phyloP scores from a whole-genome alignment of 2,888 invertebrate genomes.

The Operophtera brumata region DNA sequence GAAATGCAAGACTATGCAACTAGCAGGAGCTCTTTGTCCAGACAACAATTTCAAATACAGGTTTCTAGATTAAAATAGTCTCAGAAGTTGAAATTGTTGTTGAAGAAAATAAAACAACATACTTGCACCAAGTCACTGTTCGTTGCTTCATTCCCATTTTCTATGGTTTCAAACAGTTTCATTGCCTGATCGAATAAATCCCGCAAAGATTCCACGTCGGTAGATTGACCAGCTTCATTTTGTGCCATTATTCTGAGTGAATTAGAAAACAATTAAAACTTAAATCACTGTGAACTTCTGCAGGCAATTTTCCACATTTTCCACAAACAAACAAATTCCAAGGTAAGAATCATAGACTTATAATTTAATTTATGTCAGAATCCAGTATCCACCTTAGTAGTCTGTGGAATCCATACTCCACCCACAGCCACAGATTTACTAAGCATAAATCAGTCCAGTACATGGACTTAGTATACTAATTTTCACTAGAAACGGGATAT shows the following conservation, averaged over 20 bases:
- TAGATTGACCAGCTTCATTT: conserved; percentile 48
- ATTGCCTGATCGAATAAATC: conserved; percentile 85
- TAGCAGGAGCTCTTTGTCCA: background rate
- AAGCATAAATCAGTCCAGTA: too few relatives aligned
- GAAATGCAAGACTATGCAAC: background rate
- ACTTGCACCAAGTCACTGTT: conserved; percentile 87
- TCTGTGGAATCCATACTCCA: too few relatives aligned
- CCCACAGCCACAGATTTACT: too few relatives aligned
- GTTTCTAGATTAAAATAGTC: background rate
- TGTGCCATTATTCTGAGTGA: conserved; percentile 42
- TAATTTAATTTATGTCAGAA: too few relatives aligned
- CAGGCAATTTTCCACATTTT: too few relatives aligned
- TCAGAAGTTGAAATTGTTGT: too few relatives aligned
- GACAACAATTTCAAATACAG: background rate
- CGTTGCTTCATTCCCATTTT: conserved; percentile 84
- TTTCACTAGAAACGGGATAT: too few relatives aligned
- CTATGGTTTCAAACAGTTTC: conserved; percentile 83
- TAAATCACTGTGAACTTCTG: too few relatives aligned
- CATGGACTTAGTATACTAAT: too few relatives aligned
- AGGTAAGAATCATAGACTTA: too few relatives aligned
- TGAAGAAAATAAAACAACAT: conserved; percentile 23
- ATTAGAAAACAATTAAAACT: background rate
- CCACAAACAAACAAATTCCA: too few relatives aligned
- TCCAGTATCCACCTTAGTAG: too few relatives aligned
- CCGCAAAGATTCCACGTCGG: conserved; percentile 59